phyloP scores from a whole-genome alignment of 2,888 invertebrate species.

The Globia sparganii region DNA sequence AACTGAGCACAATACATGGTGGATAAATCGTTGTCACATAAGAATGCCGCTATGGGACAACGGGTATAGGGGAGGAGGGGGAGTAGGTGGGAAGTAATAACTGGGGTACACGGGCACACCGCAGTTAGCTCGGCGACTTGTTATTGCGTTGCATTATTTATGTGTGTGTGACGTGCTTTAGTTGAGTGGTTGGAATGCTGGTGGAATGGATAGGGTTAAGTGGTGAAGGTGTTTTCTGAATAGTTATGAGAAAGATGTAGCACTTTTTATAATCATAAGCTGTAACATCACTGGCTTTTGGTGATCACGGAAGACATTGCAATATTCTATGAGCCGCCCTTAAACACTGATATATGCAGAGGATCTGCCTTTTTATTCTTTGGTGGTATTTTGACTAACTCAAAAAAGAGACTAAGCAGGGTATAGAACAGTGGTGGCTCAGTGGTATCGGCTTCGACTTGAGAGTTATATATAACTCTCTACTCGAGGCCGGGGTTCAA shows the following conservation, averaged over 20 bases:
- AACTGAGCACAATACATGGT: constrained; percentile 86
- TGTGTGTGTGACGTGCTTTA: constrained; percentile 81
- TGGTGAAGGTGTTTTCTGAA: constrained; percentile 13
- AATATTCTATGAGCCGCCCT: not conserved
- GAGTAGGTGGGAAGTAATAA: constrained; percentile 82
- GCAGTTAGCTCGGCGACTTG: constrained; percentile 84
- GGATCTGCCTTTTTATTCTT: not conserved
- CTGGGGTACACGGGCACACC: constrained; percentile 85
- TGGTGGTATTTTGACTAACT: not conserved
- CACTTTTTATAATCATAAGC: not conserved
- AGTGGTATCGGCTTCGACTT: too few species aligned
- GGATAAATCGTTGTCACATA: constrained; percentile 90
- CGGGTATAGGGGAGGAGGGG: constrained; percentile 68
- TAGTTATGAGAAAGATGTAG: not conserved
- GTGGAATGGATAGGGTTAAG: constrained; percentile 25
- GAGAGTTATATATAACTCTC: too few species aligned
- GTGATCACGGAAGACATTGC: not conserved
- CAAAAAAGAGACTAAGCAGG: not conserved
- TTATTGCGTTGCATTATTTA: constrained; percentile 88
- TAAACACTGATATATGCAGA: not conserved
- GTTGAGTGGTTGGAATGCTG: constrained; percentile 61
- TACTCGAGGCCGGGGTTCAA: too few species aligned
- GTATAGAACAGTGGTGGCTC: too few species aligned
- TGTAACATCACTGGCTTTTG: not conserved
- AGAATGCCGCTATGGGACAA: constrained; percentile 87